phyloP scores from a whole-genome alignment of 2,888 invertebrate species.

The Cerceris ruficornis region DNA sequence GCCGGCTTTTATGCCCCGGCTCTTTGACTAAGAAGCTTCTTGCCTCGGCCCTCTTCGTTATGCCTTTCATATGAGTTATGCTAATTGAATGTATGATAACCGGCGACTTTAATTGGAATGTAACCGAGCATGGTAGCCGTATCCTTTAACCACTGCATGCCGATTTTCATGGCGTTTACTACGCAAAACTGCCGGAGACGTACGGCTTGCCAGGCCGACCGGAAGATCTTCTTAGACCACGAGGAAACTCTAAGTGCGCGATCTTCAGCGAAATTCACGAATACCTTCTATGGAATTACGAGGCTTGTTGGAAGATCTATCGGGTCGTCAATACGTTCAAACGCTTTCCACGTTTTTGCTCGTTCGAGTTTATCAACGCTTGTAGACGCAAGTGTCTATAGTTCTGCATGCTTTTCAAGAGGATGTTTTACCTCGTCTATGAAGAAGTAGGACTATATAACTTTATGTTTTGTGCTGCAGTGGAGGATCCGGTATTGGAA shows the following conservation, averaged over 20 bases:
- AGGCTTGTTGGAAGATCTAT: background rate
- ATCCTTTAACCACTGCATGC: background rate
- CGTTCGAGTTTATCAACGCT: too few species aligned
- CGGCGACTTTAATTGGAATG: conserved; percentile 73
- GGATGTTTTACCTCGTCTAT: too few species aligned
- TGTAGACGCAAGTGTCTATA: too few species aligned
- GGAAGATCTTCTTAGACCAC: background rate
- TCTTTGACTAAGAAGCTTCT: conserved; percentile 69
- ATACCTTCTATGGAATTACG: background rate
- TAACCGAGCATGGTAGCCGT: conserved; percentile 41
- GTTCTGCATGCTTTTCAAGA: too few species aligned
- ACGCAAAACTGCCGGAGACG: conserved; percentile 19
- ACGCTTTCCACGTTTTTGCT: background rate
- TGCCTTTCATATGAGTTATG: conserved; percentile 75
- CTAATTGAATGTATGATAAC: conserved; percentile 76
- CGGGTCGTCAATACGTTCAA: background rate
- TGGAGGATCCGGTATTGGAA: too few species aligned
- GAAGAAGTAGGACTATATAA: too few species aligned
- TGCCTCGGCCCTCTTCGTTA: conserved; percentile 65
- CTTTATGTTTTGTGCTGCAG: too few species aligned
- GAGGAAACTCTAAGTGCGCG: background rate
- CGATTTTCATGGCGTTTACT: conserved; percentile 26
- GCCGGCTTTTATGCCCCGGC: conserved; percentile 62
- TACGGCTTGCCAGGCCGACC: background rate
- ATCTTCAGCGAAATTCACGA: background rate